Evolutionary conservation across 1,140 invertebrate genomes (phyloP).

Genomic region (Tetranychus cinnabarinus): DNA sequence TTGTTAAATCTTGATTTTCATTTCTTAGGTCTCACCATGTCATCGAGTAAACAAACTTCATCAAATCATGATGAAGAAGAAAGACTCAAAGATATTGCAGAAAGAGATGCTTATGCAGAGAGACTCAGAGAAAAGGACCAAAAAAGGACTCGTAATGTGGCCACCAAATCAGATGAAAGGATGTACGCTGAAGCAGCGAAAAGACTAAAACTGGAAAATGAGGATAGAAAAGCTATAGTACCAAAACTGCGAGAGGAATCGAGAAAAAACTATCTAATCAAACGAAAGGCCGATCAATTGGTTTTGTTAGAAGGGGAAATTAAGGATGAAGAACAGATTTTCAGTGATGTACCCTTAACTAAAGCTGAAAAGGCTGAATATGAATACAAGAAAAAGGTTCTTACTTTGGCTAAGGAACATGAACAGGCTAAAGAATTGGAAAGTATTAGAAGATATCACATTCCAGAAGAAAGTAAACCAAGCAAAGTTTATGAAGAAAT

Average conservation of each 20-base stretch:
- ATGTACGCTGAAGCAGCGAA: constrained; percentile 77
- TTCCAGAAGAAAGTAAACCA: constrained; percentile 39
- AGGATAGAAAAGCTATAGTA: constrained; percentile 54
- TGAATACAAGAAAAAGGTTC: constrained; percentile 69
- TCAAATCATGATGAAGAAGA: constrained; percentile 19
- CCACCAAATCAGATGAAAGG: constrained; percentile 39
- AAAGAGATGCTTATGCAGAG: constrained; percentile 78
- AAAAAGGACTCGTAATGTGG: constrained; percentile 56
- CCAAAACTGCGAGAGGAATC: constrained; percentile 72
- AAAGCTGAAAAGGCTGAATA: constrained; percentile 55
- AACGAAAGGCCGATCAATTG: constrained; percentile 86
- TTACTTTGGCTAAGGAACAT: constrained; percentile 81
- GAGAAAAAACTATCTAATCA: constrained; percentile 73
- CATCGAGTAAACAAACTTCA: neutral
- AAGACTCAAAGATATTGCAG: constrained; percentile 52
- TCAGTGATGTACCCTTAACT: constrained; percentile 62
- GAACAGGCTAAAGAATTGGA: constrained; percentile 74
- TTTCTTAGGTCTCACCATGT: too few relatives aligned
- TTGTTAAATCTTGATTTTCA: too few relatives aligned
- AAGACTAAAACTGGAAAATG: constrained; percentile 54
- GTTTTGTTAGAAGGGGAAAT: constrained; percentile 85
- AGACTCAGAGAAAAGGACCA: constrained; percentile 74
- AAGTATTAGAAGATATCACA: constrained; percentile 72
- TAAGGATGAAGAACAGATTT: constrained; percentile 85
- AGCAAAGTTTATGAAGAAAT: constrained; percentile 50